Evolutionary conservation across 2,888 invertebrate species (phyloP), one percentile per base, ranked within the genome.

Genomic region (Spodoptera exigua): DNA sequence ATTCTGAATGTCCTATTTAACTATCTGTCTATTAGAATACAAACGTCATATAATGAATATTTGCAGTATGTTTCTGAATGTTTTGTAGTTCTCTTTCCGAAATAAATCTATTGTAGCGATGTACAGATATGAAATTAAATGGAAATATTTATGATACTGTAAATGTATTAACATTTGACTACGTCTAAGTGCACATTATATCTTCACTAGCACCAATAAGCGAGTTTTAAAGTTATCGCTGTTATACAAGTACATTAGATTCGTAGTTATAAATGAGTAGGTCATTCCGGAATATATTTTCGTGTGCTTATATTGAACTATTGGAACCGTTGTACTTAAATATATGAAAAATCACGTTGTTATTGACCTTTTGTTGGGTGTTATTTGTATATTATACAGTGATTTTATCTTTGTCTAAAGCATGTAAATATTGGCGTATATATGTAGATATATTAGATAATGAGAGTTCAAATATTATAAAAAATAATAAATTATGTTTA

Each of bases 381-480:
- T 91, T 89, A 85, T 85, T 88, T 89, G 88, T 92, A 90, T 89
- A 89, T 89, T 90, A 86, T 89, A 90, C 92, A 87, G 86, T 88
- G 87, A 87, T 88, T 74, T 87, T 89, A 87, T 90, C 85, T 85
- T 87, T 87, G 81, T 87, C 88, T 87, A 86, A 89, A 86, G 86
- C 89, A 87, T 93, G 93, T 93, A 94, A 88, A 93, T 94, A 93
- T 85, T 85, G 81, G 83, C 88, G 89, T 89, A 87, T 85, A 89
- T 82, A 83, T 93, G 91, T 94, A 93, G 92, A 92, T 93, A 92
- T 89, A 87, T 88, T 92, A 92, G 90, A 89, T 89, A 89, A 91
- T 87, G 86, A 92, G 88, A 92, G 92, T 93, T 94, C 93, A 93
- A 93, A 93, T 92, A 92, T 91, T 91, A 92, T 90, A 83, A 89